Evolutionary conservation across 92 coral and sea anemone genomes (phyloP), one percentile per base, ranked within the genome.

Genomic region (Isaurus tuberculatus): DNA sequence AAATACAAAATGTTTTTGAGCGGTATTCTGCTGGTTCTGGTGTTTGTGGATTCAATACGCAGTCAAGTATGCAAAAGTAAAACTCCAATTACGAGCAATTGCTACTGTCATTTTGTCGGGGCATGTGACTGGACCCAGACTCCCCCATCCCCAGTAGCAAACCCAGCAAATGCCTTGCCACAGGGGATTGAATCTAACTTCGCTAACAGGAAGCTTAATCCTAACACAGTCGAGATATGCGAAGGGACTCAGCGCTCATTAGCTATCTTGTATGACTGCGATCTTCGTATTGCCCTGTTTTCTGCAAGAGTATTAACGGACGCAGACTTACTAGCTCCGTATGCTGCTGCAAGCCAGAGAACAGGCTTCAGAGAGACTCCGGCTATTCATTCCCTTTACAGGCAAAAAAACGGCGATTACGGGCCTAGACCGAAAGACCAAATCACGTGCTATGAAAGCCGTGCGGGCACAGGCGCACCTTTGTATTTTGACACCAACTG

Each of bases 401-500:
- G 73, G 11, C 73, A 68, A 19, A 68, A 34, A 3, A 68, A 33
- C 34, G 73, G 73, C 34, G 73, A 68, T 68, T 68, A 68, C n/a
- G 74, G 74, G 8, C 74, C 74, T 36, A 70, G 31, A 22, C 7
- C 74, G 22, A 70, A 70, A 70, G 74, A 70, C 37, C 74, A 70
- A 13, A 37, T 70, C 20, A 19, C 55, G 26, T 70, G 74, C 32
- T 70, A 70, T n/a, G 74, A 70, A 70, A 70, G 10, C 36, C 19
- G 51, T 14, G 1, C 53, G 2, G 29, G 10, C 20, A 19, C 20
- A 63, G 22, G 51, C 8, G 51, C 4, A 2, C 20, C 2, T 34
- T 34, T 70, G 51, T 70, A 70, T 36, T 70, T 16, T 70, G 48
- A 70, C 0, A 1, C 1, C 22, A 36, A 70, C 37, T 70, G 74